A percentile compares a stretch with the other conserved stretches of the same genome.
Evolutionary conservation across 2,888 invertebrate species (phyloP).

Genomic region (Incurvaria masculella): DNA sequence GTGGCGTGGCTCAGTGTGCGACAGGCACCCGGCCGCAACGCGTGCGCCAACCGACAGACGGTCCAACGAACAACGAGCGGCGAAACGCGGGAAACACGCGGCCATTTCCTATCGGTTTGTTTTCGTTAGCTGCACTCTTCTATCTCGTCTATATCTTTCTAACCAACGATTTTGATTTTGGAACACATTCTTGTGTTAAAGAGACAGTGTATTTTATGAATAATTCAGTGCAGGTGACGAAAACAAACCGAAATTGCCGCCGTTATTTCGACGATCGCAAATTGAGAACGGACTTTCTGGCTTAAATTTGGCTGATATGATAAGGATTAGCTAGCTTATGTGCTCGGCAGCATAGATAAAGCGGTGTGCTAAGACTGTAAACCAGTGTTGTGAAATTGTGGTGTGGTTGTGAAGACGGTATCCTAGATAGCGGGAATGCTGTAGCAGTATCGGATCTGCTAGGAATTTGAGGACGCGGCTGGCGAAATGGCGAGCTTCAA

Average conservation of each 20-base stretch:
- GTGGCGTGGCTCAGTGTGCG: constrained; percentile 37
- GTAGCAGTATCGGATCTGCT: neutral
- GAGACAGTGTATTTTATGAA: too few species aligned
- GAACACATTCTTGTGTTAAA: too few species aligned
- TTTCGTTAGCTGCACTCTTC: too few species aligned
- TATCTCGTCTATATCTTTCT: too few species aligned
- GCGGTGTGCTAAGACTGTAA: neutral
- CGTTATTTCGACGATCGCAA: too few species aligned
- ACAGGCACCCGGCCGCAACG: constrained; percentile 31
- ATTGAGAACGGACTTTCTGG: too few species aligned
- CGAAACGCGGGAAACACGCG: neutral
- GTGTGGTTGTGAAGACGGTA: neutral
- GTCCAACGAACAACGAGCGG: constrained; percentile 20
- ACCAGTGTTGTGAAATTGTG: neutral
- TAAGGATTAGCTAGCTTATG: too few species aligned
- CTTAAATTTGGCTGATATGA: too few species aligned
- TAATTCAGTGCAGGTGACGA: too few species aligned
- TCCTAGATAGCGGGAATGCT: neutral
- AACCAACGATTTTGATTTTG: too few species aligned
- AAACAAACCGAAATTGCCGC: too few species aligned
- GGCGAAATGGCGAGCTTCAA: constrained; percentile 60
- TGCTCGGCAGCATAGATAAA: too few species aligned
- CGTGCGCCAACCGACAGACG: constrained; percentile 35
- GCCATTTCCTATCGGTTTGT: neutral
- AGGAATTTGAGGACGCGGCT: neutral